Evolutionary conservation across 2,113 vertebrate genomes (phyloP), one percentile per base, ranked within the genome.

Genomic region (Crotalus helleri): DNA sequence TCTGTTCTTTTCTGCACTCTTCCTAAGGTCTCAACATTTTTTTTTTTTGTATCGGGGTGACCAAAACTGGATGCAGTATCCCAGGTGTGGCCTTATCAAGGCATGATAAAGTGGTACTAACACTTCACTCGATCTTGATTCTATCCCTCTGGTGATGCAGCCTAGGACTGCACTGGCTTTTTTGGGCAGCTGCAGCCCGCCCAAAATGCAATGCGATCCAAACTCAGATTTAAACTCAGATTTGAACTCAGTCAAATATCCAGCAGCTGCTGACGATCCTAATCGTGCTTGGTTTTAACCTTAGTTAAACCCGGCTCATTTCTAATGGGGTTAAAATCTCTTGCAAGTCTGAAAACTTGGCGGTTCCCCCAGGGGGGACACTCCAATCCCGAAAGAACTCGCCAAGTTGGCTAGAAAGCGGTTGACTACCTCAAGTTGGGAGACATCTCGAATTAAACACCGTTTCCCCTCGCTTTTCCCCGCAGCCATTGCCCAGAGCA

Each of bases 401-500:
- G 11, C 3, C 33, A 39, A 39, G 69, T 39, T 33, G 69, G n/a
- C n/a, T 39, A 74, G n/a, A 39, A 13, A 57, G 15, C 4, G 4
- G 55, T 19, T 57, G 15, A 57, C 55, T 57, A 17, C 17, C 55
- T 57, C 55, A 6, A 17, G 15, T 74, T 17, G 5, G 81, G 89
- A 90, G 7, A 24, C 39, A 44, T 26, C 89, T 87, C n/a, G 19
- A 17, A 87, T 17, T 69, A 88, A 92, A 86, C 11, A 2, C 1
- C 0, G 1, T 58, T 1, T 57, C 46, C 6, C 49, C 46, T n/a
- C 46, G 54, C n/a, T 91, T 93, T 88, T n/a, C 89, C 93, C 86
- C 24, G 10, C 85, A 94, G 88, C 88, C 90, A 94, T 58, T 94
- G 90, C 89, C 85, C 94, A 51, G 93, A 91, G 17, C 93, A 94